These are phyloP conservation scores for Schizaphis graminum DNA, from an alignment of 2,888 invertebrate genomes.

Conservation along the genomic window DNA sequence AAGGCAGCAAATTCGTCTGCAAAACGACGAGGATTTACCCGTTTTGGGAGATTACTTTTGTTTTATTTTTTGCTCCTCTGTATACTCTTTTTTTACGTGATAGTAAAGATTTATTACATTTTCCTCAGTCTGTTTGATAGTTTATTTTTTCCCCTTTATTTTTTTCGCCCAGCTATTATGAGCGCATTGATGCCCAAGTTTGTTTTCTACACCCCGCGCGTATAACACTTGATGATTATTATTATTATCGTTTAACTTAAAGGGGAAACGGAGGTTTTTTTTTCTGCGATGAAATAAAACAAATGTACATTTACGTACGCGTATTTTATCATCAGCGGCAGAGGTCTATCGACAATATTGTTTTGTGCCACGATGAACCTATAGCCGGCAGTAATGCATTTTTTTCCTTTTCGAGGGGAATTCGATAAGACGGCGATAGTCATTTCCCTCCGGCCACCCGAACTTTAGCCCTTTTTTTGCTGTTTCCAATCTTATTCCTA, in stretches of 20 bases:
- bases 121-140: neutral
- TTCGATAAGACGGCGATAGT: slow-evolving; percentile 48
- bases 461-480: slow-evolving; percentile 20
- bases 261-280: neutral
- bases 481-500: slow-evolving; percentile 28
- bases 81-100: slow-evolving; percentile 15
- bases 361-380: slow-evolving; percentile 1
- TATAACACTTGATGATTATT: slow-evolving; percentile 15
- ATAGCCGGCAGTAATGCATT: slow-evolving; percentile 28
- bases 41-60: slow-evolving; percentile 49
- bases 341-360: slow-evolving; percentile 53
- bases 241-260: slow-evolving; percentile 40
- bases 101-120: slow-evolving; percentile 55
- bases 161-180: neutral
- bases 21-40: slow-evolving; percentile 16
- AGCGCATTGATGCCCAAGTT: neutral
- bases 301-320: slow-evolving; percentile 39
- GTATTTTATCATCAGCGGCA: neutral
- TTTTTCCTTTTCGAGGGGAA: slow-evolving; percentile 7
- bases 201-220: neutral
- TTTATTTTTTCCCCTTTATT: slow-evolving; percentile 10
- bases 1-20: slow-evolving; percentile 30
- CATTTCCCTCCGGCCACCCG: neutral
- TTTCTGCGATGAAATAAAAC: slow-evolving; percentile 30
- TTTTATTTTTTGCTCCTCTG: slow-evolving; percentile 9